Evolutionary conservation across 2,113 vertebrate genomes (phyloP).

Genomic region (Sceloporus undulatus): DNA sequence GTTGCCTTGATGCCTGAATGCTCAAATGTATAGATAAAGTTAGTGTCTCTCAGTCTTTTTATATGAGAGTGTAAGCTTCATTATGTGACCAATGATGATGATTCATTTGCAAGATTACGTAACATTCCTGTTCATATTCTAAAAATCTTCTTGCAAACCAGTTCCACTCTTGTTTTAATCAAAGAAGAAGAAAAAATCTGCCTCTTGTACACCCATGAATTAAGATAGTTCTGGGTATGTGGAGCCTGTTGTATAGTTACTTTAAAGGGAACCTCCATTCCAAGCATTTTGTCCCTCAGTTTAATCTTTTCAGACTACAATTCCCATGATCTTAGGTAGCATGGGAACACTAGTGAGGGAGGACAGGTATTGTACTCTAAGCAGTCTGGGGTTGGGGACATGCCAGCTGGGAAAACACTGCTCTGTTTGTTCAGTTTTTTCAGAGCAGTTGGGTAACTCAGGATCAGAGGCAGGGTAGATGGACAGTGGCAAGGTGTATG

Average conservation of each 20-base stretch:
- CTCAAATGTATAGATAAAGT: neutral
- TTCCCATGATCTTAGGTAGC: neutral
- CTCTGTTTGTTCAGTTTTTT: constrained; percentile 30
- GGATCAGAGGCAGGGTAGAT: neutral
- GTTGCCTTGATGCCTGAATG: too few species aligned
- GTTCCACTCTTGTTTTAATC: neutral
- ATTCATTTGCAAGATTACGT: constrained; percentile 53
- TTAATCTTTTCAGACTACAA: neutral
- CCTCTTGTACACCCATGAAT: neutral
- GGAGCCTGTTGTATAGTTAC: constrained; percentile 29
- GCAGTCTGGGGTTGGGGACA: neutral
- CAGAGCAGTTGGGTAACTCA: neutral
- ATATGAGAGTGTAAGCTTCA: constrained; percentile 16
- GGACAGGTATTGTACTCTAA: neutral
- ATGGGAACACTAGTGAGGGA: neutral
- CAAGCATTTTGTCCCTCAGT: neutral
- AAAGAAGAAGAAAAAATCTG: constrained; percentile 3
- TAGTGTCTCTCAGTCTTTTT: neutral
- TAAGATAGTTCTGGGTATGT: neutral
- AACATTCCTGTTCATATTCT: constrained; percentile 15
- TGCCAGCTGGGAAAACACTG: neutral
- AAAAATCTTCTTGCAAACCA: neutral
- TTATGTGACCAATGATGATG: constrained; percentile 48
- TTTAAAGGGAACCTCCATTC: constrained; percentile 49
- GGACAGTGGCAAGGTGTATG: neutral